Evolutionary conservation across 2,888 invertebrate genomes (phyloP).

Genomic region (Ectemnius cavifrons): DNA sequence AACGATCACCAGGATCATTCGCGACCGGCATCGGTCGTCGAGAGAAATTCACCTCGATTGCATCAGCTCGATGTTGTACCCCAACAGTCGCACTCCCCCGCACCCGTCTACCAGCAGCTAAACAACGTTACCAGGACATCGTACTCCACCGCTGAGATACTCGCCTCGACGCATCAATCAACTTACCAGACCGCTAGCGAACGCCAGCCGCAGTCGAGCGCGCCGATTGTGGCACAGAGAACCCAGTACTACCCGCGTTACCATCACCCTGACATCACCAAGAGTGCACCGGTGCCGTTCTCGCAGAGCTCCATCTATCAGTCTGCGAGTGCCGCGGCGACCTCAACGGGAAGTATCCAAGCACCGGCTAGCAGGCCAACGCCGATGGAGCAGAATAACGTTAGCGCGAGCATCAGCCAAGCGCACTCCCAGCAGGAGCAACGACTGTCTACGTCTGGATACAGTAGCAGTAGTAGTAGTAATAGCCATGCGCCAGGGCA

Average conservation of each 20-base stretch:
- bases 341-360: conserved; percentile 69
- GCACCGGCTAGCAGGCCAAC: conserved; percentile 60
- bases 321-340: conserved; percentile 71
- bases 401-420: conserved; percentile 19
- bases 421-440: conserved; percentile 57
- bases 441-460: conserved; percentile 58
- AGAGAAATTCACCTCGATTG: conserved; percentile 55
- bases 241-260: conserved; percentile 74
- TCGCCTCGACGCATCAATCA: conserved; percentile 59
- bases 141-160: conserved; percentile 62
- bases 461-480: conserved; percentile 19
- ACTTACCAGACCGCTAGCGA: conserved; percentile 60
- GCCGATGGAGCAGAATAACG: conserved; percentile 57
- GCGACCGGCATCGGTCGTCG: conserved; percentile 25
- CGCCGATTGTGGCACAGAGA: conserved; percentile 64
- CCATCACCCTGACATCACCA: conserved; percentile 74
- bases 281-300: conserved; percentile 71
- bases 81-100: conserved; percentile 64
- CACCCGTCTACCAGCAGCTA: conserved; percentile 71
- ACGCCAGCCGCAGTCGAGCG: conserved; percentile 45
- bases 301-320: conserved; percentile 69
- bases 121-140: conserved; percentile 66
- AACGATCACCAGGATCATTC: conserved; percentile 39
- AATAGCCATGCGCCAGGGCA: conserved; percentile 14
- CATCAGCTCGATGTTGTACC: conserved; percentile 65